Evolutionary conservation across 2,797 vertebrate genomes (phyloP).

Genomic region (Sebastolobus alascanus): DNA sequence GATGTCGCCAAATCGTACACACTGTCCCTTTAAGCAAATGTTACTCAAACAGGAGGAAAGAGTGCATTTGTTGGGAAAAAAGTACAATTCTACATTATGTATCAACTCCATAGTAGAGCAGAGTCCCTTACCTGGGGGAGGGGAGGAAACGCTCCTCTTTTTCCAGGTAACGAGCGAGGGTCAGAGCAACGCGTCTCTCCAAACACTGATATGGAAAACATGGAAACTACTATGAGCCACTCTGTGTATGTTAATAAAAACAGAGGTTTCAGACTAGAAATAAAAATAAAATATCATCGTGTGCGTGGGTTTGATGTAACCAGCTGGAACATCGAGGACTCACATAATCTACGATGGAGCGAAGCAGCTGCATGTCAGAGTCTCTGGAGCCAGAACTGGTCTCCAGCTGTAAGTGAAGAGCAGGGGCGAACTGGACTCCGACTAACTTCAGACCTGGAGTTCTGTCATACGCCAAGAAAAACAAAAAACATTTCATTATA

Average conservation of each 20-base stretch:
- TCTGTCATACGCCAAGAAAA: slow-evolving; percentile 70
- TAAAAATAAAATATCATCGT: not conserved
- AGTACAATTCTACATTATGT: too few species aligned
- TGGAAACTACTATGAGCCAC: not conserved
- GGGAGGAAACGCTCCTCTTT: slow-evolving; percentile 95
- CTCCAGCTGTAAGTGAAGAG: slow-evolving; percentile 92
- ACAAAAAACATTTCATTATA: not conserved
- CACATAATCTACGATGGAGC: slow-evolving; percentile 90
- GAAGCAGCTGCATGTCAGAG: slow-evolving; percentile 88
- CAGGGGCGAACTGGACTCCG: slow-evolving; percentile 89
- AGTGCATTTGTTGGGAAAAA: too few species aligned
- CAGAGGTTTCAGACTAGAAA: too few species aligned
- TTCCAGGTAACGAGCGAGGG: slow-evolving; percentile 94
- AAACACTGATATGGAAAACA: slow-evolving; percentile 86
- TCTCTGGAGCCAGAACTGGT: slow-evolving; percentile 90
- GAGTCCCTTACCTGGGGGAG: slow-evolving; percentile 88
- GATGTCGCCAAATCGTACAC: too few species aligned
- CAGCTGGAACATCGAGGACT: slow-evolving; percentile 62
- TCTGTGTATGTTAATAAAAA: not conserved
- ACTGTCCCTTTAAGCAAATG: too few species aligned
- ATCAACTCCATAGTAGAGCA: not conserved
- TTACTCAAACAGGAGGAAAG: too few species aligned
- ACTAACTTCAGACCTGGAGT: slow-evolving; percentile 90
- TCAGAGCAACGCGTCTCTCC: slow-evolving; percentile 90
- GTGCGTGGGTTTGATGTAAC: not conserved